Conservation (phyloP, 2,113 vertebrate species). For the Rattus rattus region DNA sequence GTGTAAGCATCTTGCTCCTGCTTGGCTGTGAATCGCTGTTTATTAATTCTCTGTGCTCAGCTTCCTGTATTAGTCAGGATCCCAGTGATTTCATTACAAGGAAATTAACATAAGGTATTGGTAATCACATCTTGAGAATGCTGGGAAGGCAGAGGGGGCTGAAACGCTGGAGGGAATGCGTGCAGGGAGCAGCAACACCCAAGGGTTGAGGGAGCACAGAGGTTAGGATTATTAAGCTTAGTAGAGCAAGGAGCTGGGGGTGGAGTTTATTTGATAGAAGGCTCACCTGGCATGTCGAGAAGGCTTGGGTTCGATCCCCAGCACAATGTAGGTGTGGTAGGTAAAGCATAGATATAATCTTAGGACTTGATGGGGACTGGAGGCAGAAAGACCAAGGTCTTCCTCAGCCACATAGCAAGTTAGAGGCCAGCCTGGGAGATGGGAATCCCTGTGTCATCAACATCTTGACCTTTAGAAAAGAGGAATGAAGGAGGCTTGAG, state of each 20-base stretch:
- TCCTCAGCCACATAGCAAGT: background rate
- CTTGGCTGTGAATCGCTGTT: slow-evolving; percentile 11
- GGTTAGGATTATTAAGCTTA: background rate
- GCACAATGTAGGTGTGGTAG: background rate
- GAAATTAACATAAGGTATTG: background rate
- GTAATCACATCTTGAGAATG: slow-evolving; percentile 2
- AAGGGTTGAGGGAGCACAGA: background rate
- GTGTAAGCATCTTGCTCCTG: slow-evolving; percentile 9
- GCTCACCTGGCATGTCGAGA: background rate
- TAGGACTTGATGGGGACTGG: no score
- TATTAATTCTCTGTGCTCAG: slow-evolving; percentile 10
- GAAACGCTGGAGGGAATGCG: background rate
- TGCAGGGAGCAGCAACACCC: background rate
- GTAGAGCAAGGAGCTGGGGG: no score
- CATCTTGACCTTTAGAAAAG: background rate
- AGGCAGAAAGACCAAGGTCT: background rate
- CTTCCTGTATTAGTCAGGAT: slow-evolving; percentile 29
- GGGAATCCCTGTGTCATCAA: background rate
- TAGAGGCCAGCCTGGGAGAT: background rate
- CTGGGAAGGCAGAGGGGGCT: background rate
- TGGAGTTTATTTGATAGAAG: background rate
- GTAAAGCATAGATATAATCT: background rate
- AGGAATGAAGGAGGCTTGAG: background rate
- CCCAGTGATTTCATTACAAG: slow-evolving; percentile 19
- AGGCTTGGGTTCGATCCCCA: background rate